Percentiles rank a stretch among this genome's conserved stretches.
Conservation (phyloP, 2,888 invertebrate species). For the Drosophila recens region DNA sequence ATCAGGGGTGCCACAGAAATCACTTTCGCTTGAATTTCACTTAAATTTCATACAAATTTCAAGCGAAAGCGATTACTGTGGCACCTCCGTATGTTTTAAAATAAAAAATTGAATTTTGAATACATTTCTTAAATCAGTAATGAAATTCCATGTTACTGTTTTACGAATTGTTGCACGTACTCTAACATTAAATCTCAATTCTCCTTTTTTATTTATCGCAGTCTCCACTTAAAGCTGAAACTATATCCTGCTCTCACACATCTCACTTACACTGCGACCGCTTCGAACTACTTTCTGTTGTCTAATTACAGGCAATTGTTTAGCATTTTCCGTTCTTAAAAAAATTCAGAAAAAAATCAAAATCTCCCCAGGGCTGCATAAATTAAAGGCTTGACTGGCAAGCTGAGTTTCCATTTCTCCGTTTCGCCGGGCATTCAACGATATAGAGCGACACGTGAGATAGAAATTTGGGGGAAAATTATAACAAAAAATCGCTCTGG, state of each 20-base stretch:
- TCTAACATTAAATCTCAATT: neutral
- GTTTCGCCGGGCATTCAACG: neutral
- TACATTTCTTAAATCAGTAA: no score
- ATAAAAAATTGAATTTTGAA: no score
- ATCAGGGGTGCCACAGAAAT: no score
- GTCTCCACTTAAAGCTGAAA: neutral
- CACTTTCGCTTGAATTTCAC: no score
- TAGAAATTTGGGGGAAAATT: slow-evolving; percentile 30
- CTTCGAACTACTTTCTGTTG: slow-evolving; percentile 16
- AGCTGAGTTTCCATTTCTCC: slow-evolving; percentile 22
- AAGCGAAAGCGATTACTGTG: no score
- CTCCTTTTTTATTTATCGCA: neutral
- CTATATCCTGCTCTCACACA: slow-evolving; percentile 33
- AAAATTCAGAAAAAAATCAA: slow-evolving; percentile 65
- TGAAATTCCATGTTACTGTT: neutral
- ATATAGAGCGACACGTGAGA: slow-evolving; percentile 47
- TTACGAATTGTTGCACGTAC: neutral
- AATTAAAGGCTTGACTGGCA: slow-evolving; percentile 81
- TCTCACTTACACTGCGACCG: slow-evolving; percentile 45
- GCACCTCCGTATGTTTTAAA: no score
- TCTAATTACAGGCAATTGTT: slow-evolving; percentile 63
- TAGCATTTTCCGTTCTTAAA: slow-evolving; percentile 34
- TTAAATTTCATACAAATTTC: no score
- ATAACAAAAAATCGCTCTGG: slow-evolving; percentile 77
- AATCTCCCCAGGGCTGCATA: slow-evolving; percentile 82